These are phyloP conservation scores for Drosophila orena DNA, from an alignment of 1,140 invertebrate species.

Conservation along the genomic window DNA sequence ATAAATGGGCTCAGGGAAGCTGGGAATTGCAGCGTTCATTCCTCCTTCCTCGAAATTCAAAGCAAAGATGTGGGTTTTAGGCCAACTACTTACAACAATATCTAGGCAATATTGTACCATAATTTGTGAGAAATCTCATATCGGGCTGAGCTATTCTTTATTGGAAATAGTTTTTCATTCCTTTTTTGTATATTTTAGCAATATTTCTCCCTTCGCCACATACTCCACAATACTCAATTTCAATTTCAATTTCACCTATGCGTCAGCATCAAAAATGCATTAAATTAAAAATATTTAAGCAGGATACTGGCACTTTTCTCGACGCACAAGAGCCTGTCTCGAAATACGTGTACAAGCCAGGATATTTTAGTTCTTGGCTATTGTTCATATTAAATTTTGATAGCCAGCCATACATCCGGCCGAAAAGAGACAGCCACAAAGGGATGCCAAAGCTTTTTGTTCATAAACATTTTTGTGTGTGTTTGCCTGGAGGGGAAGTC, in stretches of 20 bases:
- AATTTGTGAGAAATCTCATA: background rate
- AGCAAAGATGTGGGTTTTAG: background rate
- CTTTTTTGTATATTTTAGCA: background rate
- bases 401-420: conserved; percentile 25
- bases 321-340: conserved; percentile 4
- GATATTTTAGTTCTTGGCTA: conserved; percentile 39
- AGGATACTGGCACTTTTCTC: conserved; percentile 9
- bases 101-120: background rate
- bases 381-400: conserved; percentile 69
- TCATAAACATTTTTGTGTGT: conserved; percentile 74
- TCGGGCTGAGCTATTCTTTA: background rate
- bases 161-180: background rate
- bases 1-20: conserved; percentile 43
- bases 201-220: background rate
- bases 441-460: conserved; percentile 57
- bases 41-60: background rate
- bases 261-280: conserved; percentile 25
- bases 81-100: background rate
- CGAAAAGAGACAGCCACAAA: conserved; percentile 42
- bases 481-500: background rate
- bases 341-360: conserved; percentile 26
- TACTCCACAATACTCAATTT: background rate
- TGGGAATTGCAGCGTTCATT: conserved; percentile 18
- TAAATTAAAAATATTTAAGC: conserved; percentile 47
- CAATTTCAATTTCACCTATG: conserved; percentile 17